A percentile compares a stretch with the other conserved stretches of the same genome.
These are phyloP conservation scores for human (Homo sapiens) DNA, from an alignment of 2,113 vertebrate species.

Conservation along the genomic window DNA sequence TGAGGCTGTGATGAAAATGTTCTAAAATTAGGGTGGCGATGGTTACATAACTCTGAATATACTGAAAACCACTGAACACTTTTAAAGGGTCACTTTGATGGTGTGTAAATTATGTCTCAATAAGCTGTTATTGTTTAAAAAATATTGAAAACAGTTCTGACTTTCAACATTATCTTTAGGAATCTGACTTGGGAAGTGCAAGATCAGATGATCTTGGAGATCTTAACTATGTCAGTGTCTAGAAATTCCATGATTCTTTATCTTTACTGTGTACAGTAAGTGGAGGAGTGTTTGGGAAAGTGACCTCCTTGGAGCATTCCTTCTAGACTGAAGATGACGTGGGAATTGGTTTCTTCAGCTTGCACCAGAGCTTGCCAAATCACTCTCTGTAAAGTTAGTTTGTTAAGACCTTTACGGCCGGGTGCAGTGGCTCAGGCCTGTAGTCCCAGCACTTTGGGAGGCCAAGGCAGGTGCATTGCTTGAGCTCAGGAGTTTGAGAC, in stretches of 20 bases:
- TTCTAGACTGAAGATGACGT: not conserved
- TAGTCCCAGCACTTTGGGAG: too few species aligned
- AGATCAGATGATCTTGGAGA: not conserved
- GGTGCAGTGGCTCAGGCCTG: too few species aligned
- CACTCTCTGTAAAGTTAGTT: not conserved
- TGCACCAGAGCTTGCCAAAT: not conserved
- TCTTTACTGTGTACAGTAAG: not conserved
- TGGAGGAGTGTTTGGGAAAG: not conserved
- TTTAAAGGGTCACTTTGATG: not conserved
- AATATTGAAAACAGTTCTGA: not conserved
- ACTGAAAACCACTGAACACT: not conserved
- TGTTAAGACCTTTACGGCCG: not conserved
- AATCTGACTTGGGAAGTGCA: not conserved
- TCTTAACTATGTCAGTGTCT: not conserved
- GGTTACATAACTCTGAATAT: not conserved
- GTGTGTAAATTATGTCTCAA: not conserved
- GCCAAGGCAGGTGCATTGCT: too few species aligned
- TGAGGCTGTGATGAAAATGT: not conserved
- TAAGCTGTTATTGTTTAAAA: not conserved
- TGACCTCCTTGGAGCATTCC: not conserved
- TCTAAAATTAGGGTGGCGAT: not conserved
- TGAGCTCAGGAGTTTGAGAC: too few species aligned
- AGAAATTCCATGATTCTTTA: not conserved
- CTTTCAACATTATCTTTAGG: constrained; percentile 29
- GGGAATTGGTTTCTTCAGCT: not conserved